Evolutionary conservation across 2,113 vertebrate species (phyloP), one percentile per base, ranked within the genome.

Genomic region (Cheirogaleus medius): DNA sequence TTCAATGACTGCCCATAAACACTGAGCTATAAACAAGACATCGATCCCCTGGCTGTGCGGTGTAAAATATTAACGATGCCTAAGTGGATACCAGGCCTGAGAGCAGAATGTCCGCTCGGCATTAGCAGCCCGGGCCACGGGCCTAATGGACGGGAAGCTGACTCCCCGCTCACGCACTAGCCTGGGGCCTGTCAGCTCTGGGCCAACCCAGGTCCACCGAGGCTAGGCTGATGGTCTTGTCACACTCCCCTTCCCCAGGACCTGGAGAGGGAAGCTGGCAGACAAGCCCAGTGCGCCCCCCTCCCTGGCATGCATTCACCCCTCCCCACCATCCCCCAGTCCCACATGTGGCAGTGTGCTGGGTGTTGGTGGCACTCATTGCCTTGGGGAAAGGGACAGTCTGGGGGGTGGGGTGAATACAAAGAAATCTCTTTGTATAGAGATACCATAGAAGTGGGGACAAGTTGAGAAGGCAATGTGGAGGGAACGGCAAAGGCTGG

Each of bases 51-150:
- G 87, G 97, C 97, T 97, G 64, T 92, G 90, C 85, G 15, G 90
- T 29, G 98, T 98, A 97, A 98, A 98, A 98, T 98, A 98, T 98
- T 98, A 98, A 98, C 98, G 97, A 98, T 10, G 90, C 90, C 97
- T 98, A 98, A 98, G 98, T 98, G 97, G 95, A 81, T 98, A 95
- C 95, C 92, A 95, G 96, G 93, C 93, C 76, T 10, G 20, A 81
- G 93, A 97, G 96, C 93, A 74, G 85, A 94, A 93, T 23, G 81
- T 97, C 95, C 69, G 73, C 68, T 84, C 14, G 64, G 89, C 97
- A 97, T 98, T 91, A 97, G 98, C 93, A 68, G 56, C 94, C 84
- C 44, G 71, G 92, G 95, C 97, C 94, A 20, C 8, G 78, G 83
- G 96, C 95, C 97, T 98, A 98, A 98, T 98, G 97, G 97, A 97